Percentiles rank a stretch among this genome's conserved stretches.
These are phyloP conservation scores for Clarias fuscus DNA, from an alignment of 2,797 vertebrate species.

Conservation along the genomic window DNA sequence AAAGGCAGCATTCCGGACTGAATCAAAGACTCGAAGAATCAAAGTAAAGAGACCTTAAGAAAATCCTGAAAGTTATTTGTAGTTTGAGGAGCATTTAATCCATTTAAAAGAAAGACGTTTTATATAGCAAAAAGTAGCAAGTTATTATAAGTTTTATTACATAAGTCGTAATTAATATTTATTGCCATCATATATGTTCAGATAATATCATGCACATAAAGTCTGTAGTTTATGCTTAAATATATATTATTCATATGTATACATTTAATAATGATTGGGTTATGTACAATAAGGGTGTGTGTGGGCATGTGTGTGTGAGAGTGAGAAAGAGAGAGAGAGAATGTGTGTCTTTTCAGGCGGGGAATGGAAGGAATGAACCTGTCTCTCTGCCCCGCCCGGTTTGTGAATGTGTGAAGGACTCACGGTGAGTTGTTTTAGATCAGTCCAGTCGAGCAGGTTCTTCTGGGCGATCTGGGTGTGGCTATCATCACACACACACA, in stretches of 20 bases:
- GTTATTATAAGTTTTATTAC: not conserved
- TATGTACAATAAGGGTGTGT: not conserved
- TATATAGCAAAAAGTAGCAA: not conserved
- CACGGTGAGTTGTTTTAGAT: slow-evolving; percentile 18
- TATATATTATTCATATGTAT: not conserved
- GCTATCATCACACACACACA: slow-evolving; percentile 37
- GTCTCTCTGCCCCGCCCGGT: slow-evolving; percentile 30
- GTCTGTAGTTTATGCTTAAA: not conserved
- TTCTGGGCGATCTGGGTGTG: slow-evolving; percentile 49
- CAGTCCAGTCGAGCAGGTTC: slow-evolving; percentile 61
- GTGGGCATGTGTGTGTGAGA: not conserved
- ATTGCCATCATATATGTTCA: not conserved
- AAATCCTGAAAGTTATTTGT: not conserved
- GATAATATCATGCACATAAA: not conserved
- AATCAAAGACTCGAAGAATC: not conserved
- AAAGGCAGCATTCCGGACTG: not conserved
- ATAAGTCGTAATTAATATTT: not conserved
- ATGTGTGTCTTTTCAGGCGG: slow-evolving; percentile 8
- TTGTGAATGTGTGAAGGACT: slow-evolving; percentile 39
- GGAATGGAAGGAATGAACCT: slow-evolving; percentile 36
- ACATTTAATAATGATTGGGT: not conserved
- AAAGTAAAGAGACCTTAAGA: not conserved
- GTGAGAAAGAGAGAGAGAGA: not conserved
- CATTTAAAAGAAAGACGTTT: not conserved
- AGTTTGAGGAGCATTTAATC: not conserved